Base-by-base conservation (phyloP, 2,797 vertebrate genomes). In the Pseudochromis fuscus region DNA sequence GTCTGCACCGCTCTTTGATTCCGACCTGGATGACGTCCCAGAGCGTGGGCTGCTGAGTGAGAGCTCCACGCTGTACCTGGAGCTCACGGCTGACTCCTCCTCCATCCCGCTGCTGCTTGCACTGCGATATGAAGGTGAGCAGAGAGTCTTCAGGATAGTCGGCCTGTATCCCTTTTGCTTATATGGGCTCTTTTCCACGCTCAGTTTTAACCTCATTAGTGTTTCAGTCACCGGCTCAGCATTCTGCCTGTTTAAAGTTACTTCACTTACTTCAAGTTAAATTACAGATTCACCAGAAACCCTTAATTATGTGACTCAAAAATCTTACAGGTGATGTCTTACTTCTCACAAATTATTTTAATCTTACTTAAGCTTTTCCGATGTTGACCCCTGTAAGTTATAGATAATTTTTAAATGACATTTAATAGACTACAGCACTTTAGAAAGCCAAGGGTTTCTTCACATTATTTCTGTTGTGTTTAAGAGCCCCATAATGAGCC, bases 11-110 rank as follows among this genome's bases (percentile, higher is more conserved):
- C 95, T 96, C 84, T 98, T 96, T 23, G 96, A 97, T 89, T 97
- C 96, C 0, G 96, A 98, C 86, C 91, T 96, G 91, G 96, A 97
- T 12, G 96, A 97, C 10, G 94, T 97, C 72, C 96, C 96, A 0
- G 96, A 96, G 74, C 93, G 95, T 3, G 96, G 96, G 23, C 81
- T 97, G 62, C 93, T 96, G 75, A 97, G 96, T 3, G 96, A 97
- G 11, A 93, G 96, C 60, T 90, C 95, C 51, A 94, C 93, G 10
- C 93, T 98, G 23, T 96, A 95, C 79, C 90, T 98, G 87, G 96
- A 97, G 89, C 94, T 98, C 73, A 95, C 95, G 3, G 95, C 95
- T 0, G 96, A 97, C 86, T 96, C 95, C 1, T 95, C 96, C 13
- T 94, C 95, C 71, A 96, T 96, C 49, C 96, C 96, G 15, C 88